A percentile compares a stretch with the other conserved stretches of the same genome.
phyloP scores from a whole-genome alignment of 2,888 invertebrate genomes.

The Ectemnius cavifrons region DNA sequence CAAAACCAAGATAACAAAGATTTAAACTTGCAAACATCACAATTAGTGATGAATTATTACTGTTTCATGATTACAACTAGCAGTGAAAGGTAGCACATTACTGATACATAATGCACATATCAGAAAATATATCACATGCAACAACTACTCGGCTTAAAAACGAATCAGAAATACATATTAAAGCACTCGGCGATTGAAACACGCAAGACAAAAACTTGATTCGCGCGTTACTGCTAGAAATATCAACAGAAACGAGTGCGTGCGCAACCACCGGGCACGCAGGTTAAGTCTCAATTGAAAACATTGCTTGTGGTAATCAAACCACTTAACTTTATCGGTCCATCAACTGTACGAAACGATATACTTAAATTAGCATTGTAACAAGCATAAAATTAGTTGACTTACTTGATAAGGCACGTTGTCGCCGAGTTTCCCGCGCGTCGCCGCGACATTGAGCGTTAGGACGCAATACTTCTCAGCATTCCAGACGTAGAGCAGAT shows the following conservation, averaged over 20 bases:
- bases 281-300: background rate
- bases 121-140: no score
- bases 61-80: no score
- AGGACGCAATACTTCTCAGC: constrained; percentile 82
- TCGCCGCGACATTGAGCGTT: constrained; percentile 82
- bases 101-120: no score
- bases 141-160: no score
- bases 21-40: no score
- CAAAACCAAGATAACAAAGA: no score
- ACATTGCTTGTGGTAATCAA: background rate
- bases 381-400: constrained; percentile 3
- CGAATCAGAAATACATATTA: no score
- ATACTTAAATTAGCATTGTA: background rate
- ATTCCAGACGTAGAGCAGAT: constrained; percentile 85
- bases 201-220: no score
- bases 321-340: background rate
- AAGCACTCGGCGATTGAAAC: no score
- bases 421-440: constrained; percentile 78
- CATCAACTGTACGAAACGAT: no score
- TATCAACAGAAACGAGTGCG: background rate
- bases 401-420: constrained; percentile 82
- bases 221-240: background rate
- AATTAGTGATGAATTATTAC: no score
- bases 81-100: no score
- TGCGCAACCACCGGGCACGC: background rate